Conservation (phyloP, 2,113 vertebrate genomes). For the Phodopus roborovskii region DNA sequence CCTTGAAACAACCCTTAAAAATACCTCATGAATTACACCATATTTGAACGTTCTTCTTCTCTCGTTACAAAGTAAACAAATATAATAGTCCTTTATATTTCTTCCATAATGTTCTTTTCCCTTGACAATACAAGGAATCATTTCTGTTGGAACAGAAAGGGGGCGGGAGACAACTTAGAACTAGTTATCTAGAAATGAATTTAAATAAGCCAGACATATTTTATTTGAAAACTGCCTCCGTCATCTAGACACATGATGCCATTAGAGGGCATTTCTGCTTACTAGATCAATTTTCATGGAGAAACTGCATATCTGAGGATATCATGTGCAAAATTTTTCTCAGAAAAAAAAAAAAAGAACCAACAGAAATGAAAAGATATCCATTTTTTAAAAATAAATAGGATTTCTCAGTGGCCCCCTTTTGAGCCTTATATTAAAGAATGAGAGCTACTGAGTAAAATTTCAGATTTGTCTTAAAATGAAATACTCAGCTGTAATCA, state of each 20-base stretch:
- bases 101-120: neutral
- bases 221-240: slow-evolving; percentile 43
- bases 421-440: slow-evolving; percentile 46
- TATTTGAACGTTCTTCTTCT: neutral
- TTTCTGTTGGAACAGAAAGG: neutral
- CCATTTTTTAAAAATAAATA: slow-evolving; percentile 47
- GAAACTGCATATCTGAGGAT: slow-evolving; percentile 37
- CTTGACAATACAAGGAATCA: neutral
- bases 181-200: neutral
- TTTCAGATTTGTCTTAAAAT: slow-evolving; percentile 64
- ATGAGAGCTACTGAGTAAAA: slow-evolving; percentile 50
- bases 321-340: slow-evolving; percentile 47
- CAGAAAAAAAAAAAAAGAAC: slow-evolving; percentile 52
- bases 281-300: slow-evolving; percentile 17
- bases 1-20: neutral
- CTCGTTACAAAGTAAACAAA: neutral
- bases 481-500: slow-evolving; percentile 47
- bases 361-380: slow-evolving; percentile 50
- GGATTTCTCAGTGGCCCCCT: neutral
- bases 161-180: neutral
- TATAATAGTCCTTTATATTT: neutral
- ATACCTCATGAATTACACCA: neutral
- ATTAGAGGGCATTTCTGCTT: slow-evolving; percentile 16
- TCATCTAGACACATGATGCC: neutral
- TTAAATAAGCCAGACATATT: slow-evolving; percentile 17